phyloP scores from a whole-genome alignment of 2,113 vertebrate species.

The Panthera tigris region DNA sequence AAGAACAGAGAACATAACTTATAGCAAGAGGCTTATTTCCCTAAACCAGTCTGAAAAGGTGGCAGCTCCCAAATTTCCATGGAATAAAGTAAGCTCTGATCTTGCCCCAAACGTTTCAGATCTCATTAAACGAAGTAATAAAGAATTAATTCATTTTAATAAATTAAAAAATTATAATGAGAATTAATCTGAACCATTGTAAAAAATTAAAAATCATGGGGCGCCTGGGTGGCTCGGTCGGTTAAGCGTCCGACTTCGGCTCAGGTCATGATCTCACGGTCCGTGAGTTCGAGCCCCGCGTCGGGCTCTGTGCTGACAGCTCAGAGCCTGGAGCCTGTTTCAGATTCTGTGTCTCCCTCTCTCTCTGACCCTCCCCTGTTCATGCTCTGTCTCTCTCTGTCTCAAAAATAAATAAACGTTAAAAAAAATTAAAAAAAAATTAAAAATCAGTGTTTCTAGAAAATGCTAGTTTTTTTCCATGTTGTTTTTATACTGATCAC shows the following conservation, averaged over 20 bases:
- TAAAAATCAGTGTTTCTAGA: background rate
- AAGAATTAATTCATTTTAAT: background rate
- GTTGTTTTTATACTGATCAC: background rate
- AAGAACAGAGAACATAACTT: background rate
- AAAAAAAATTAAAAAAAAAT: background rate
- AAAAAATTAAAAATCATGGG: background rate
- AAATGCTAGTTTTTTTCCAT: background rate
- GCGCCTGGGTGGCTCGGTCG: too few species aligned
- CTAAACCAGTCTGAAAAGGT: background rate
- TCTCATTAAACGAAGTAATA: background rate
- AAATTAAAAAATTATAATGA: background rate
- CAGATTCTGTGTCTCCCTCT: too few species aligned
- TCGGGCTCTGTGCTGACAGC: too few species aligned
- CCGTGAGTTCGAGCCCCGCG: too few species aligned
- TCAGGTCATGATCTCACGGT: too few species aligned
- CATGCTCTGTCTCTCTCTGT: too few species aligned
- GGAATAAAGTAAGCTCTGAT: background rate
- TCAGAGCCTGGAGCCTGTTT: too few species aligned
- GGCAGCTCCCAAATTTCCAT: background rate
- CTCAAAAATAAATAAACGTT: too few species aligned
- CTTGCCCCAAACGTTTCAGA: background rate
- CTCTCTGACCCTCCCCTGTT: too few species aligned
- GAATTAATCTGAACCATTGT: background rate
- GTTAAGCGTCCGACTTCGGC: too few species aligned
- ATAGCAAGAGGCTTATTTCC: background rate